Conservation (phyloP, 2,888 invertebrate genomes). For the Ectemnius continuus region DNA sequence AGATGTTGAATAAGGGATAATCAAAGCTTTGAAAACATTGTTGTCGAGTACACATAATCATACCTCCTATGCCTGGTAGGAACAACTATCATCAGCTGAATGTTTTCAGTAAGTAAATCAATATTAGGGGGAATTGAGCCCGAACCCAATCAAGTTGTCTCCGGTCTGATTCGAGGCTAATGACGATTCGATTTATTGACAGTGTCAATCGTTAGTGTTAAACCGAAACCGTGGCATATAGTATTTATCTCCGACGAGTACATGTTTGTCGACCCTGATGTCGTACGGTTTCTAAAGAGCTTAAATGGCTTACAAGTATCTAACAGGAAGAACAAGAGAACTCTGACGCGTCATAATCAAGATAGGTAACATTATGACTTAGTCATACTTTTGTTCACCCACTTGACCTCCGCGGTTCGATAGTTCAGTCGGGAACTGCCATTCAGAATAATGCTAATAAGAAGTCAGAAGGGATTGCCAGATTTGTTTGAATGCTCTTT, state of each 20-base stretch:
- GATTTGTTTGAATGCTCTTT: too few relatives aligned
- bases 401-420: too few relatives aligned
- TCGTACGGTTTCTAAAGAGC: constrained; percentile 27
- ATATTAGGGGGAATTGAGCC: neutral
- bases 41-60: neutral
- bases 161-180: too few relatives aligned
- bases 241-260: neutral
- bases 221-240: too few relatives aligned
- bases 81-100: neutral
- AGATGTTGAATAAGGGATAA: too few relatives aligned
- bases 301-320: constrained; percentile 23
- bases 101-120: constrained; percentile 3
- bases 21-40: too few relatives aligned
- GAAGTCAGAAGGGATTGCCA: too few relatives aligned
- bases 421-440: too few relatives aligned
- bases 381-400: neutral
- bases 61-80: too few relatives aligned
- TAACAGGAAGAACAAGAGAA: constrained; percentile 10
- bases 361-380: neutral
- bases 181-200: too few relatives aligned
- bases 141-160: neutral
- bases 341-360: constrained; percentile 8
- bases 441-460: too few relatives aligned
- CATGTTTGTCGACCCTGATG: neutral
- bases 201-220: too few relatives aligned